Conservation (phyloP, 2,113 vertebrate species). For the Alligator mississippiensis region DNA sequence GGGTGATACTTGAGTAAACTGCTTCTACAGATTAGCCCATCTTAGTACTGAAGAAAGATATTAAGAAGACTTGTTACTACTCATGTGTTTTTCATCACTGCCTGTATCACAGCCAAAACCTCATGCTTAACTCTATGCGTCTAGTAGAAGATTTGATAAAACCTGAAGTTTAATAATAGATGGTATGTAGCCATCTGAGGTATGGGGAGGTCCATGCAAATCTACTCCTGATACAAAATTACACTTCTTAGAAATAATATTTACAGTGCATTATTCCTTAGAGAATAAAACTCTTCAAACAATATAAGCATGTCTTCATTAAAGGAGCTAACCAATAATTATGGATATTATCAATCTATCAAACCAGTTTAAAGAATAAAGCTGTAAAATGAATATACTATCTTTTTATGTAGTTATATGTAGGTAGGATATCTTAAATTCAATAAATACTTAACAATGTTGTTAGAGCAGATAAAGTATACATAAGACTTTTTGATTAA, state of each 20-base stretch:
- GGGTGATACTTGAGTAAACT: conserved; percentile 83
- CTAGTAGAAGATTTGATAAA: conserved; percentile 80
- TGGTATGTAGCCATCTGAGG: conserved; percentile 77
- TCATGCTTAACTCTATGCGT: conserved; percentile 85
- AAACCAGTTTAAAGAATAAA: background rate
- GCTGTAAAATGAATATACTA: background rate
- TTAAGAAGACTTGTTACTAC: conserved; percentile 86
- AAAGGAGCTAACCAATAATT: background rate
- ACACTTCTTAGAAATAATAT: conserved; percentile 17
- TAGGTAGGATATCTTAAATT: background rate
- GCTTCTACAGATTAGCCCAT: conserved; percentile 85
- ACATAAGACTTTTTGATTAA: background rate
- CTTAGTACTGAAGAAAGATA: conserved; percentile 83
- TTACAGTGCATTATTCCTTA: background rate
- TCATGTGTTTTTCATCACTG: conserved; percentile 94
- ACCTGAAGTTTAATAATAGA: conserved; percentile 77
- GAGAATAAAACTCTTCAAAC: background rate
- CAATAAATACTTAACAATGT: background rate
- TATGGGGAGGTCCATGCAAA: conserved; percentile 75
- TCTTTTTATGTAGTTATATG: background rate
- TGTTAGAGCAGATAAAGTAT: background rate
- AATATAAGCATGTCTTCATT: background rate
- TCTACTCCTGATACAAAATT: conserved; percentile 46
- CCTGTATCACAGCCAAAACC: conserved; percentile 88
- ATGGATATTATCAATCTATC: background rate